Evolutionary conservation across 2,797 vertebrate genomes (phyloP), one percentile per base, ranked within the genome.

Genomic region (Chelmon rostratus): DNA sequence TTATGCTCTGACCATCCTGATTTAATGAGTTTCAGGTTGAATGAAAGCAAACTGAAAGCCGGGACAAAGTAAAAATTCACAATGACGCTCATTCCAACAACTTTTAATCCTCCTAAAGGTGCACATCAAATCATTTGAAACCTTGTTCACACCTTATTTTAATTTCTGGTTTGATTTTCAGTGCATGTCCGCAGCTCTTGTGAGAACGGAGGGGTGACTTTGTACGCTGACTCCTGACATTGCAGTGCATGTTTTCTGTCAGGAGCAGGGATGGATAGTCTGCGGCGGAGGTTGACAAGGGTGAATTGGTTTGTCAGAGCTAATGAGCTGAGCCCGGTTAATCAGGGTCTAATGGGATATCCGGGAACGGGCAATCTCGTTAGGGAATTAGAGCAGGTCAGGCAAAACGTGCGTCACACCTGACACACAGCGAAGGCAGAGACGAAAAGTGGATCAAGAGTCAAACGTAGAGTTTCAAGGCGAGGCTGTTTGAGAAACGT

Each of bases 301-400:
- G 85, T 84, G 91, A 88, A 89, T 91, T 92, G 89, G 91, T 94
- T 93, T 93, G 89, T 89, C 65, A 68, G 88, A 86, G 88, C 93
- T 95, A 95, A 95, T 92, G 92, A 93, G 92, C 82, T 96, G 94
- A 96, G 92, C 94, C 84, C 46, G 23, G 81, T 86, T 95, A 95
- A 95, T 95, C 92, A 64, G 93, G 89, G 73, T 85, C 89, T 94
- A 93, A 93, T 91, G 89, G 93, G 95, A 96, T 95, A 90, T 96
- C 93, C 93, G 88, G 91, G 89, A 81, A 93, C 68, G 61, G 28
- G 56, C 85, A 93, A 96, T 95, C 95, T 92, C 78, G 65, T 96
- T 96, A 95, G 89, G 84, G 95, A 91, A 93, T 95, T 95, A 95
- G 90, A 92, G 83, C 85, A 77, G 87, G 89, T 90, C 87, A 86